Evolutionary conservation across 2,797 vertebrate species (phyloP).

Genomic region (Sebastes umbrosus): DNA sequence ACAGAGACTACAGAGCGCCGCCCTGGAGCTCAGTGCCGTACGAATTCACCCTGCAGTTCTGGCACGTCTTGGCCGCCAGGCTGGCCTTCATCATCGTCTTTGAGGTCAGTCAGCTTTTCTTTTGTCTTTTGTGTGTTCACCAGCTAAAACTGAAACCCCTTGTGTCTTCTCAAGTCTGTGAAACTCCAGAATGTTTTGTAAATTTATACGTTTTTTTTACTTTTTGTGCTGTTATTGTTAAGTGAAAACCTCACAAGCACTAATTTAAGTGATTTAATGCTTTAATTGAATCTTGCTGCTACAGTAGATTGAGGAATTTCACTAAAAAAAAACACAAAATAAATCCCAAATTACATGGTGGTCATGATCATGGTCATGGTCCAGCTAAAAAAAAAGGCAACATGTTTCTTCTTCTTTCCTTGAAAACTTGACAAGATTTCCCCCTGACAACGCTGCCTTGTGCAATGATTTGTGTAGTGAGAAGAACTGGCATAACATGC

Average conservation of each 20-base stretch:
- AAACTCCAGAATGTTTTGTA: conserved; percentile 11
- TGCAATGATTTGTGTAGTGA: not conserved
- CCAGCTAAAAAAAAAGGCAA: not conserved
- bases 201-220: not conserved
- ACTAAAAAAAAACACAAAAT: conserved; percentile 1
- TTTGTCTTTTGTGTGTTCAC: conserved; percentile 11
- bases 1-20: conserved; percentile 95
- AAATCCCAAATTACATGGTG: conserved; percentile 2
- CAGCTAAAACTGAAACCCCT: conserved; percentile 32
- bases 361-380: not conserved
- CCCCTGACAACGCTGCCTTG: not conserved
- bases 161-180: conserved; percentile 1
- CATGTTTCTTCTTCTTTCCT: not conserved
- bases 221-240: not conserved
- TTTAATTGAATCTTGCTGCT: conserved; percentile 11
- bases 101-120: conserved; percentile 85
- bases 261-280: not conserved
- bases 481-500: not conserved
- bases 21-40: conserved; percentile 93
- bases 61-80: conserved; percentile 96
- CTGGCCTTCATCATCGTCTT: conserved; percentile 99
- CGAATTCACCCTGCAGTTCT: conserved; percentile 98
- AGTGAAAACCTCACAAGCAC: not conserved
- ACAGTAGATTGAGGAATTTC: not conserved
- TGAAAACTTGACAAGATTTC: not conserved